Evolutionary conservation across 2,113 vertebrate species (phyloP).

Genomic region (Heterotis niloticus): DNA sequence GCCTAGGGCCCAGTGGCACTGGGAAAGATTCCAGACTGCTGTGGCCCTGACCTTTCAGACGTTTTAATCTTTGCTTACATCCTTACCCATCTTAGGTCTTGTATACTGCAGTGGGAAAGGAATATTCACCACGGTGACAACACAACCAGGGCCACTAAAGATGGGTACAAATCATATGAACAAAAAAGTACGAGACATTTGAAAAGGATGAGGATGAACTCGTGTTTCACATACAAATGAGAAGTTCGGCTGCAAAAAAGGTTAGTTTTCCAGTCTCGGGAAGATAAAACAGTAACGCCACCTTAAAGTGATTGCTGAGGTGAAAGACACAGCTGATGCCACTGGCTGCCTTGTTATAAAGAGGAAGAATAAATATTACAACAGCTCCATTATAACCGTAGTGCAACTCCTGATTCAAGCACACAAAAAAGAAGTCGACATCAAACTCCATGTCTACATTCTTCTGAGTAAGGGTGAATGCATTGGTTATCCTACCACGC

Average conservation of each 20-base stretch:
- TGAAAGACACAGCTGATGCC: not conserved
- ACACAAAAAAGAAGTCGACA: constrained; percentile 84
- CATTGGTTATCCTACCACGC: not conserved
- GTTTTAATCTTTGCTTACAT: not conserved
- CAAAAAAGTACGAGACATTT: constrained; percentile 78
- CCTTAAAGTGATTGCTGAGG: not conserved
- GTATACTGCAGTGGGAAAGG: constrained; percentile 90
- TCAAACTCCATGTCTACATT: constrained; percentile 80
- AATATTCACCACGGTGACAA: constrained; percentile 91
- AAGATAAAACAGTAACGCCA: not conserved
- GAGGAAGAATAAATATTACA: constrained; percentile 84
- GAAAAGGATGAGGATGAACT: constrained; percentile 85
- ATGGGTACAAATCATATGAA: constrained; percentile 87
- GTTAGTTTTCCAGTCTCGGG: constrained; percentile 49
- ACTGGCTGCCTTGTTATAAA: constrained; percentile 66
- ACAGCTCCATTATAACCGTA: constrained; percentile 75
- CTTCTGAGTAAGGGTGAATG: constrained; percentile 52
- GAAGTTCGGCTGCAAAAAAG: constrained; percentile 82
- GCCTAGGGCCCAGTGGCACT: not conserved
- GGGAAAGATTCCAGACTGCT: too few species aligned
- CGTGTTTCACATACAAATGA: constrained; percentile 79
- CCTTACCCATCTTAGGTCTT: constrained; percentile 21
- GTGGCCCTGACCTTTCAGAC: not conserved
- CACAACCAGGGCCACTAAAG: constrained; percentile 82
- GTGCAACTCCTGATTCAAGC: constrained; percentile 88